Conservation (phyloP, 2,113 vertebrate genomes). For the Phylloscopus trochilus region DNA sequence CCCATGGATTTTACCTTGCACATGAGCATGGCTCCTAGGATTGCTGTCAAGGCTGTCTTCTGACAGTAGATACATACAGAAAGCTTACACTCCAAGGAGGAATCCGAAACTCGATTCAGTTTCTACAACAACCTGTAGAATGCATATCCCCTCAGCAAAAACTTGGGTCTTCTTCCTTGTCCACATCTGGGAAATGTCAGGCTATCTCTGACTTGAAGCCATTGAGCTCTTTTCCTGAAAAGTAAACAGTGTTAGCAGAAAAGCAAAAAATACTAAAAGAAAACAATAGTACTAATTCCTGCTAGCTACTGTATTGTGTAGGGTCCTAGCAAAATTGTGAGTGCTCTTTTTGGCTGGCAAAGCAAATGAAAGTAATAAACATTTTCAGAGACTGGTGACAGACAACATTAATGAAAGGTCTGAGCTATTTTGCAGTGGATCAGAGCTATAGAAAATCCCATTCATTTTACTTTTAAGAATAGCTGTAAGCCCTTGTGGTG, state of each 20-base stretch:
- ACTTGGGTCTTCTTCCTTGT: not conserved
- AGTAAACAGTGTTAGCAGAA: not conserved
- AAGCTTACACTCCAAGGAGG: not conserved
- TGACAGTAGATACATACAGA: not conserved
- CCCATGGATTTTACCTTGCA: not conserved
- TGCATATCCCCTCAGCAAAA: not conserved
- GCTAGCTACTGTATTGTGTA: not conserved
- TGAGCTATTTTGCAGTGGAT: not conserved
- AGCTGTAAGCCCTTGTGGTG: not conserved
- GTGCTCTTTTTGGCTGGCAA: not conserved
- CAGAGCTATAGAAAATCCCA: not conserved
- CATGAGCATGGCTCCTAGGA: not conserved
- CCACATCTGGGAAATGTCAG: not conserved
- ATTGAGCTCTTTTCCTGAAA: not conserved
- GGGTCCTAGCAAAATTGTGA: not conserved
- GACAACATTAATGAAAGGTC: not conserved
- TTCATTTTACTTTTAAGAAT: not conserved
- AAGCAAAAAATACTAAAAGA: not conserved
- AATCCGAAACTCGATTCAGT: not conserved
- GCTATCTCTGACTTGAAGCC: not conserved
- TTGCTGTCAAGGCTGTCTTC: not conserved
- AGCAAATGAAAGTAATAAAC: not conserved
- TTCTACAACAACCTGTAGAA: not conserved
- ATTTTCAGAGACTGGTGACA: not conserved
- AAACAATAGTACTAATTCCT: not conserved